These are phyloP conservation scores for Pristionchus arcanus DNA, from an alignment of 2,888 invertebrate species.

Conservation along the genomic window DNA sequence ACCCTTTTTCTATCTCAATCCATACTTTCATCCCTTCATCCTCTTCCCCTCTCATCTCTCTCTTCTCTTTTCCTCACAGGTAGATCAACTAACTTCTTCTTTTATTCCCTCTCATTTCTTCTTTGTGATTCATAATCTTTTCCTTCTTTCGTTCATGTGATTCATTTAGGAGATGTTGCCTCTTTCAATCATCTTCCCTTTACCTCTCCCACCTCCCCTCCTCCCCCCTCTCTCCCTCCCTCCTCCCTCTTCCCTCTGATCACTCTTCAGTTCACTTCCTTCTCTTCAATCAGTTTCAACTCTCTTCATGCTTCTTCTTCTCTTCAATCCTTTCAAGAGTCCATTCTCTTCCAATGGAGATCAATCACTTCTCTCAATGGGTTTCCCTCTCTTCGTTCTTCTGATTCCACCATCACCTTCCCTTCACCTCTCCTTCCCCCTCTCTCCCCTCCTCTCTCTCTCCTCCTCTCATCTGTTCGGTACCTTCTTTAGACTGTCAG, in stretches of 20 bases:
- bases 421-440: background rate
- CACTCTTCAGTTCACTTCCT: background rate
- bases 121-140: slow-evolving; percentile 6
- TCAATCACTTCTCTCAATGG: slow-evolving; percentile 33
- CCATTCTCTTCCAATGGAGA: background rate
- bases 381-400: slow-evolving; percentile 25
- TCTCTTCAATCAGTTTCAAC: slow-evolving; percentile 3
- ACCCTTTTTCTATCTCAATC: background rate
- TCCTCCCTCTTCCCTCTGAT: background rate
- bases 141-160: slow-evolving; percentile 4
- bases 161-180: slow-evolving; percentile 22
- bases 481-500: background rate
- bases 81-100: background rate
- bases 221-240: slow-evolving; percentile 15
- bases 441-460: background rate
- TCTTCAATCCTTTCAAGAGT: background rate
- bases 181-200: slow-evolving; percentile 27
- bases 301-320: background rate
- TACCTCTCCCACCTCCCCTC: background rate
- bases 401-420: background rate
- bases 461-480: background rate
- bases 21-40: background rate
- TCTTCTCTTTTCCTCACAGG: background rate
- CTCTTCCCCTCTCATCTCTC: background rate
- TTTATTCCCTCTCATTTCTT: slow-evolving; percentile 26